Evolutionary conservation across 1,140 invertebrate species (phyloP), one percentile per base, ranked within the genome.

Genomic region (Orussus abietinus): DNA sequence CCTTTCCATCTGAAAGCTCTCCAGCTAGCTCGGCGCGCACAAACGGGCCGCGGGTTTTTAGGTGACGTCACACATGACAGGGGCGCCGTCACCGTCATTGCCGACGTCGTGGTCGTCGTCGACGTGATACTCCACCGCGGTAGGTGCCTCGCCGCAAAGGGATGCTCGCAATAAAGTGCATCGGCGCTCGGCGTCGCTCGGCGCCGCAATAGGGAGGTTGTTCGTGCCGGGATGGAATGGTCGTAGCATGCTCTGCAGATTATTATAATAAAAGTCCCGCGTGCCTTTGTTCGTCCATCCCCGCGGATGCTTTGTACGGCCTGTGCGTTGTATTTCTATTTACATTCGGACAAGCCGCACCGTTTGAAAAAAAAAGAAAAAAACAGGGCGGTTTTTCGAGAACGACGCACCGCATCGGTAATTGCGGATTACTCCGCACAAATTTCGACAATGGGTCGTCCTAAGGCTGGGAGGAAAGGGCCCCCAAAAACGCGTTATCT

Each of bases 191-290:
- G 37, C 14, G 22, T 12, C 32, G 19, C 22, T 35, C 38, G 18
- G 30, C 26, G 38, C 17, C 18, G 17, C 20, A 22, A 49, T 45
- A 42, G 29, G 26, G 22, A 25, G 38, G 29, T 37, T 21, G 47
- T 33, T 41, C 37, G 43, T 28, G 17, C 17, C 20, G 11, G 41
- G 17, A 29, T 43, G 11, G 25, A 50, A 43, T 31, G 39, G 33
- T 39, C 45, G 49, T 42, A 39, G 39, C 47, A 26, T 20, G 25
- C 15, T 14, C 35, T 41, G 54, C 38, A 47, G 41, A 57, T 57
- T 57, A 57, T 57, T 57, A 57, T 57, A 57, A 57, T 57, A 57
- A 57, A 57, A 57, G 48, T 57, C 40, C 29, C 44, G 33, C n/a
- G 29, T 20, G 32, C 45, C 43, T 56, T 33, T 51, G 33, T 54